Conservation (phyloP, 2,113 vertebrate genomes). For the Salvelinus alpinus region DNA sequence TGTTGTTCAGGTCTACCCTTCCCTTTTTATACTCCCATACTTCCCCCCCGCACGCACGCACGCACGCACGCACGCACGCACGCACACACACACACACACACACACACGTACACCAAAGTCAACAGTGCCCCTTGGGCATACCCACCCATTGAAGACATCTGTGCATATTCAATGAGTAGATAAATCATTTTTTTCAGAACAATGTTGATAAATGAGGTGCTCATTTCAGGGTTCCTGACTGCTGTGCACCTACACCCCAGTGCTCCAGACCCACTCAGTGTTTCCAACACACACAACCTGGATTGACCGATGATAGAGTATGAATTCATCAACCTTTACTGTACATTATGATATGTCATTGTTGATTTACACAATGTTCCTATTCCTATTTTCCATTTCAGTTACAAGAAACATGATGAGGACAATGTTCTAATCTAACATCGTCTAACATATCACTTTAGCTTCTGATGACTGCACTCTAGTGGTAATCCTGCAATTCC, state of each 20-base stretch:
- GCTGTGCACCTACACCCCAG: constrained; percentile 43
- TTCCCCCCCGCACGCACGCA: not conserved
- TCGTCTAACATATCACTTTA: no score
- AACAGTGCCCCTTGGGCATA: constrained; percentile 62
- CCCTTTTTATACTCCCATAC: not conserved
- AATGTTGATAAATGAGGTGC: constrained; percentile 72
- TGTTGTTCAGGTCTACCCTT: constrained; percentile 5
- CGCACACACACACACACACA: not conserved
- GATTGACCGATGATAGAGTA: no score
- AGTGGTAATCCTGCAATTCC: no score
- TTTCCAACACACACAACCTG: no score
- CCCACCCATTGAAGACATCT: constrained; percentile 62
- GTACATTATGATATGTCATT: no score
- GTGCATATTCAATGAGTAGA: constrained; percentile 65
- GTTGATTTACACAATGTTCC: no score
- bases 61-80: not conserved
- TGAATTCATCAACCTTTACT: no score
- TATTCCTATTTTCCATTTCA: no score
- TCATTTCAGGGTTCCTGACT: constrained; percentile 30
- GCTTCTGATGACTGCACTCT: no score
- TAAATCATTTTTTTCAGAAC: constrained; percentile 71
- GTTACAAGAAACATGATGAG: no score
- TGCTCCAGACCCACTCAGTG: constrained; percentile 32
- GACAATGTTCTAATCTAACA: no score
- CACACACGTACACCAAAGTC: not conserved